Evolutionary conservation across 1,140 invertebrate genomes (phyloP), one percentile per base, ranked within the genome.

Genomic region (Bombus difficillimus): DNA sequence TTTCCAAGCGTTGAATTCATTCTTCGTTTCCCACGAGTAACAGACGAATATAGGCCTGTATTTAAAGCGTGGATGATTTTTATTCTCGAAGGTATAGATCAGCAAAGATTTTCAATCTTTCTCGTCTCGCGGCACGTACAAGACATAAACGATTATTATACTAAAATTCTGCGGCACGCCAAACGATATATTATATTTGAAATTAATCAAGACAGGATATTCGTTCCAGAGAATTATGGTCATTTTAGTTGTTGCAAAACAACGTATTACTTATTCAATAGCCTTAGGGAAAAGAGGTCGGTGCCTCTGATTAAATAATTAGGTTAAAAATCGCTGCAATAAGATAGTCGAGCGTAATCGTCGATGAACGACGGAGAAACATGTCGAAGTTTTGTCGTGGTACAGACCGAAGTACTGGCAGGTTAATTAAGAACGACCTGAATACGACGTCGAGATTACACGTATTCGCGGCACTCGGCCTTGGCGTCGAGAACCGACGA

Each of bases 371-470:
- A 9, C 71, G 59, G n/a, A 34, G 78, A 73, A 53, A 64, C 43
- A 34, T 39, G 79, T 41, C 34, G 79, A 41, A 57, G 71, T 72
- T 87, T 84, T 53, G 64, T 81, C 87, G 28, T 43, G 32, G 34
- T 32, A 15, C 32, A 25, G 22, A 75, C 18, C 81, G 39, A 71
- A 43, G 64, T 64, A 84, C 15, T n/a, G 85, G 88, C 73, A 76
- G 76, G 80, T 90, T 90, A 90, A 90, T 90, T 90, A 90, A 86
- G 80, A 90, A 88, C 86, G 89, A 88, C 83, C 89, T 90, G 83
- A 83, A 90, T 90, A 90, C 81, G 77, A 78, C 64, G 80, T 72
- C 68, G 86, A 69, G 86, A 90, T 90, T 90, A 88, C 75, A 62
- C 74, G 82, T 62, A 81, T 71, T 89, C 82, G 86, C 71, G 75